A percentile compares a stretch with the other conserved stretches of the same genome.
Evolutionary conservation across 1,140 invertebrate genomes (phyloP).

Genomic region (Chlorops oryzae): DNA sequence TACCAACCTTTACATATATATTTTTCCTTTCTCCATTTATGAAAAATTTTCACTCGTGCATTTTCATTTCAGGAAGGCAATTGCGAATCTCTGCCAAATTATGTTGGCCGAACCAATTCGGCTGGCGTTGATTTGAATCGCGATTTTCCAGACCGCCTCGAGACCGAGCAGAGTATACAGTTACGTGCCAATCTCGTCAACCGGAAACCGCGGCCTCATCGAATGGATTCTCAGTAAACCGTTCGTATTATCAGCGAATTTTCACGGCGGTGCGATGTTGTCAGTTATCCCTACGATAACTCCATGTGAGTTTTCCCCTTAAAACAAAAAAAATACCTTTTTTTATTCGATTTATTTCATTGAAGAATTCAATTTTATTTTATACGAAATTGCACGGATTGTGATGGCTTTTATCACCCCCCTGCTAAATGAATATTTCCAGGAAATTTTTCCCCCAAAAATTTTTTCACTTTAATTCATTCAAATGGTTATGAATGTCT

Average conservation of each 20-base stretch:
- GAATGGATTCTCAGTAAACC: conserved; percentile 76
- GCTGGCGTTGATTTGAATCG: conserved; percentile 76
- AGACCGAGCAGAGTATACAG: conserved; percentile 41
- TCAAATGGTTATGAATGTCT: too few relatives aligned
- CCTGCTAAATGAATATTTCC: too few relatives aligned
- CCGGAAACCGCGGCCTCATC: conserved; percentile 92
- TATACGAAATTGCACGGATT: too few relatives aligned
- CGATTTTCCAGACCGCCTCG: conserved; percentile 84
- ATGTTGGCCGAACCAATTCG: conserved; percentile 70
- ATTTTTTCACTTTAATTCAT: too few relatives aligned
- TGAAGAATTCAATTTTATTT: too few relatives aligned
- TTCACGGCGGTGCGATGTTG: conserved; percentile 90
- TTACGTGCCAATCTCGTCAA: conserved; percentile 54
- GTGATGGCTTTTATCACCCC: too few relatives aligned
- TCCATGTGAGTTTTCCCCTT: conserved; percentile 62
- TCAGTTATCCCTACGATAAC: conserved; percentile 85
- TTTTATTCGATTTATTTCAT: too few relatives aligned
- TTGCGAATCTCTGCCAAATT: conserved; percentile 63
- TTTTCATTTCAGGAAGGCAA: conserved; percentile 62
- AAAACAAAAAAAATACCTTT: neutral
- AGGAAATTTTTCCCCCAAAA: too few relatives aligned
- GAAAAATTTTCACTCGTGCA: neutral
- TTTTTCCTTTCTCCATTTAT: neutral
- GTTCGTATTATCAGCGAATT: conserved; percentile 85
- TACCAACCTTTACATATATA: too few relatives aligned